phyloP scores from a whole-genome alignment of 2,113 vertebrate species.

The Gymnocephalus cernua region DNA sequence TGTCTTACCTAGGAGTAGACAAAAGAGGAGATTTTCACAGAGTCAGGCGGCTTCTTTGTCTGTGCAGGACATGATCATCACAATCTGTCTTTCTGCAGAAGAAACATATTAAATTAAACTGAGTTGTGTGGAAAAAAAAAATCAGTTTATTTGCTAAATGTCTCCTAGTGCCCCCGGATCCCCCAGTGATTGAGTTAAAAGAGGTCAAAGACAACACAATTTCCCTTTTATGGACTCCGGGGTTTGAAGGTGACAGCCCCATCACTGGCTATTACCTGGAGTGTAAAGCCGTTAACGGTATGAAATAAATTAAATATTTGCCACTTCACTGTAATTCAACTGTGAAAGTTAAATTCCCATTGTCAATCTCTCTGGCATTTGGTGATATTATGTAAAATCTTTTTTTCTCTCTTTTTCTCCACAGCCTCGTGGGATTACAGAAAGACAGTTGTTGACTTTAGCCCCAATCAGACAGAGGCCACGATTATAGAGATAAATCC shows the following conservation, averaged over 20 bases:
- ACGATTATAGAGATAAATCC: constrained; percentile 75
- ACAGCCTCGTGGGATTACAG: constrained; percentile 74
- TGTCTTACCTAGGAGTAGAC: constrained; percentile 64
- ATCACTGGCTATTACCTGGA: constrained; percentile 69
- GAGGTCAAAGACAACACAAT: constrained; percentile 53
- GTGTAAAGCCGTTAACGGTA: constrained; percentile 73
- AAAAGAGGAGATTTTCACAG: constrained; percentile 34
- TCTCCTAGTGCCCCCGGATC: constrained; percentile 54
- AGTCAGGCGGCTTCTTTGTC: neutral
- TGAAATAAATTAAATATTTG: constrained; percentile 1
- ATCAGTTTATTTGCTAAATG: neutral
- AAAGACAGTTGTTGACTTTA: constrained; percentile 62
- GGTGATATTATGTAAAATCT: neutral
- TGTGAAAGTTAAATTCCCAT: neutral
- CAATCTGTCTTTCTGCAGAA: no score
- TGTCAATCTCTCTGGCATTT: constrained; percentile 6
- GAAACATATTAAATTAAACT: neutral
- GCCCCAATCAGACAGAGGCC: constrained; percentile 63
- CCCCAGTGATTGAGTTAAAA: constrained; percentile 62
- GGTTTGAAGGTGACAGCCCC: constrained; percentile 60
- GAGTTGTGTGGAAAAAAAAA: neutral
- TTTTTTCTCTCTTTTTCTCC: neutral
- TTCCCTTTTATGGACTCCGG: constrained; percentile 69
- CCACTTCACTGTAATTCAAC: neutral
- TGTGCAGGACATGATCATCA: neutral